phyloP scores from a whole-genome alignment of 1,140 invertebrate species.

The Aphelinus certus region DNA sequence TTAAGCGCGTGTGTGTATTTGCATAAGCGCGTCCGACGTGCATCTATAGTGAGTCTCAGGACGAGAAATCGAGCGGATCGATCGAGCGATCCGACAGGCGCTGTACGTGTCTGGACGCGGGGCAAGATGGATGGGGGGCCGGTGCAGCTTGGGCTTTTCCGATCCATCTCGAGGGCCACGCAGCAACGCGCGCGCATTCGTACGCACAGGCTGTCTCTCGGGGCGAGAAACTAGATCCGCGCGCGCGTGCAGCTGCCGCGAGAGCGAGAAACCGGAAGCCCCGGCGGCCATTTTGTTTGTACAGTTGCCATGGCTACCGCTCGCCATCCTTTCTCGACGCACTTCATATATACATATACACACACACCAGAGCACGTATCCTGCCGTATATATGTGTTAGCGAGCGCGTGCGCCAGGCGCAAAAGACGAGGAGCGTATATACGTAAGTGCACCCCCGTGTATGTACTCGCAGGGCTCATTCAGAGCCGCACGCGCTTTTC shows the following conservation, averaged over 20 bases:
- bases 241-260: slow-evolving; percentile 56
- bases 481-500: slow-evolving; percentile 4
- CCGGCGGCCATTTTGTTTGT: slow-evolving; percentile 64
- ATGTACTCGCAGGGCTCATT: no score
- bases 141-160: slow-evolving; percentile 18
- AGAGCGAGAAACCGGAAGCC: slow-evolving; percentile 61
- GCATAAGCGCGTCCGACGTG: no score
- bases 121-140: slow-evolving; percentile 4
- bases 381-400: slow-evolving; percentile 16
- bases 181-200: background rate
- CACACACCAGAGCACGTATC: background rate
- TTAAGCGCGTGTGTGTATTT: background rate
- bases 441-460: slow-evolving; percentile 21
- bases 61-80: background rate
- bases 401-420: background rate
- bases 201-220: background rate
- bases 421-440: background rate
- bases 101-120: background rate
- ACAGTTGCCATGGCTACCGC: slow-evolving; percentile 64
- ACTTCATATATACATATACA: slow-evolving; percentile 17
- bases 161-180: slow-evolving; percentile 22
- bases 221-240: slow-evolving; percentile 61
- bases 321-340: slow-evolving; percentile 54
- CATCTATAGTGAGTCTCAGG: no score
- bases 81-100: background rate